phyloP scores from a whole-genome alignment of 2,888 invertebrate species.

The Pheosia tremula region DNA sequence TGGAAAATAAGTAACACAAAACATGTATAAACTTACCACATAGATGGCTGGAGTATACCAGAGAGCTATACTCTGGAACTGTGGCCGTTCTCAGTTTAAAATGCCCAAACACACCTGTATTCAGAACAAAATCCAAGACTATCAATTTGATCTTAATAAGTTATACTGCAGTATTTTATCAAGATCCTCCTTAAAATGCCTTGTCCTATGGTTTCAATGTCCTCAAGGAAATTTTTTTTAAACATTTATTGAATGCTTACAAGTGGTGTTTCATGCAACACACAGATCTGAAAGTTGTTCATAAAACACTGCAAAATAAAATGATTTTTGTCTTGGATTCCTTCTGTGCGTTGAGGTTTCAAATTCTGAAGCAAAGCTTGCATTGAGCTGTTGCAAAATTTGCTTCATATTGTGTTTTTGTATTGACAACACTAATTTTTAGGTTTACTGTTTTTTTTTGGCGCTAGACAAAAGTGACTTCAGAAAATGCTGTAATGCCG shows the following conservation, averaged over 20 bases:
- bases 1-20: not conserved
- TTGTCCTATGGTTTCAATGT: too few relatives aligned
- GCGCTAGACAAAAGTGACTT: too few relatives aligned
- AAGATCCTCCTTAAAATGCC: not conserved
- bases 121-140: slow-evolving; percentile 71
- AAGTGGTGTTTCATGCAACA: too few relatives aligned
- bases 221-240: too few relatives aligned
- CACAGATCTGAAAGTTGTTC: too few relatives aligned
- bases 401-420: slow-evolving; percentile 40
- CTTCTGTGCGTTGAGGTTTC: slow-evolving; percentile 33
- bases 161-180: not conserved
- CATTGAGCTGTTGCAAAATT: slow-evolving; percentile 44
- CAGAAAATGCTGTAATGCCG: too few relatives aligned
- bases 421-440: slow-evolving; percentile 22
- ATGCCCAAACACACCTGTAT: slow-evolving; percentile 62
- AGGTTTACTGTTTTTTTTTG: not conserved
- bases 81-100: slow-evolving; percentile 59
- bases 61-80: slow-evolving; percentile 50
- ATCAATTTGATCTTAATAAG: slow-evolving; percentile 33
- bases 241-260: too few relatives aligned
- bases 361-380: slow-evolving; percentile 50
- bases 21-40: slow-evolving; percentile 41
- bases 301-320: not conserved
- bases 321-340: slow-evolving; percentile 46
- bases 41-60: slow-evolving; percentile 16